Evolutionary conservation across 2,797 vertebrate species (phyloP), one percentile per base, ranked within the genome.

Genomic region (Onychomys leucogaster): DNA sequence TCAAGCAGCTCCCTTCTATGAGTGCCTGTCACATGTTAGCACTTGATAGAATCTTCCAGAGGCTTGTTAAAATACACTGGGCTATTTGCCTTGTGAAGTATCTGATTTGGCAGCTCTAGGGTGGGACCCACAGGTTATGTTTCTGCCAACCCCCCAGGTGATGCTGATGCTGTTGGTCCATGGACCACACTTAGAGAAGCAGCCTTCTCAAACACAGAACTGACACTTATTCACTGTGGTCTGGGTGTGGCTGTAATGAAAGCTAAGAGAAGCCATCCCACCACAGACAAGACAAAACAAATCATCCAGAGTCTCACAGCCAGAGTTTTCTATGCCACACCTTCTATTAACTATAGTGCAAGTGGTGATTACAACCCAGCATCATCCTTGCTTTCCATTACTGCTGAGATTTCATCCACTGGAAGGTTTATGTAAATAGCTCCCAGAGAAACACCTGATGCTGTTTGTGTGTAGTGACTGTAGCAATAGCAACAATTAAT

Each of bases 341-440:
- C 93, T 96, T 96, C 75, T 75, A 82, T 92, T 37, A 94, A 67
- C 95, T 82, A 27, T 13, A 49, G 57, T 9, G 10, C 78, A 88
- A 90, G 49, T n/a, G 41, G 71, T 16, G 17, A 91, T 80, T 82
- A 37, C 57, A 86, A 76, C 27, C 55, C 37, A 34, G 23, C 34
- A 9, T 90, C 75, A 5, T 41, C 78, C 67, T 29, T 12, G 5
- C 65, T 94, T 67, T 92, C 46, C 73, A 6, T 84, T 61, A 46
- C 78, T 41, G 12, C 75, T 52, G 57, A 76, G 61, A 23, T 46
- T n/a, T 96, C 73, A 55, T 63, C 34, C 0, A 2, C 57, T 37
- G 12, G 78, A 88, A 95, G 89, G 34, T 46, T 23, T 6, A 34
- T 63, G 88, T 67, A 61, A 52, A 84, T 52, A 75, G 87, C 81